Conservation (phyloP, 2,113 vertebrate genomes). For the Mus musculus region GRCm39 chr1:28913501-28914000, state of each 20-base stretch:
- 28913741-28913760: neutral
- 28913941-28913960: neutral
- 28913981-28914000: too few species aligned
- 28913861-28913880: neutral
- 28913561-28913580: neutral
- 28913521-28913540: neutral
- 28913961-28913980: neutral
- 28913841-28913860: too few species aligned
- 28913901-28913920: neutral
- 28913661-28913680: too few species aligned
- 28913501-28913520: neutral
- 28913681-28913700: neutral
- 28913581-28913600: neutral
- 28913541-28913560: neutral
- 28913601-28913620: neutral
- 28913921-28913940: neutral
- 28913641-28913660: neutral
- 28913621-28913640: neutral
- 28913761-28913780: neutral
- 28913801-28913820: neutral
- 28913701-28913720: neutral
- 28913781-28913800: neutral
- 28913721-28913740: neutral
- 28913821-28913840: too few species aligned
- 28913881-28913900: neutral